Evolutionary conservation across 1,140 invertebrate species (phyloP).

Genomic region (Achatina immaculata): DNA sequence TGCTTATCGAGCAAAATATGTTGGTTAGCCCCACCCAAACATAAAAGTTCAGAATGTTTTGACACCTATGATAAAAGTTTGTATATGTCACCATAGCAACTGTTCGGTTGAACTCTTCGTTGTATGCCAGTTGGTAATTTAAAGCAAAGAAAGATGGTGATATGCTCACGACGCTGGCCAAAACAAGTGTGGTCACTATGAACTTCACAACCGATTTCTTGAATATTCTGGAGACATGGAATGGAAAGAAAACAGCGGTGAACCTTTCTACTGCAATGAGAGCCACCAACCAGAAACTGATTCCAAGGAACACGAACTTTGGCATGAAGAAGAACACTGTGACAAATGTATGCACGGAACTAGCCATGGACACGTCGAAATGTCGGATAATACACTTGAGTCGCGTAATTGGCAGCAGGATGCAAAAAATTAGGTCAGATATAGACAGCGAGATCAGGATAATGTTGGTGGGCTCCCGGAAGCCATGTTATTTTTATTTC

Average conservation of each 20-base stretch:
- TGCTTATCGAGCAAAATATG: not conserved
- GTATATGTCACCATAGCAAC: not conserved
- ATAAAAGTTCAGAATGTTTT: not conserved
- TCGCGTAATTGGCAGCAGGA: not conserved
- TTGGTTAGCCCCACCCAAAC: constrained; percentile 8
- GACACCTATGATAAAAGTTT: not conserved
- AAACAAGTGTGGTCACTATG: not conserved
- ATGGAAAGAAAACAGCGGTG: not conserved
- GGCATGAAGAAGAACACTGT: constrained; percentile 19
- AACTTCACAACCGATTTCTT: not conserved
- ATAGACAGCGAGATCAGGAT: not conserved
- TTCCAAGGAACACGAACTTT: constrained; percentile 10
- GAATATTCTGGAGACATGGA: not conserved
- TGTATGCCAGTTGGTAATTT: not conserved
- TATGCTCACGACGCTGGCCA: not conserved
- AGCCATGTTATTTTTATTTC: no score
- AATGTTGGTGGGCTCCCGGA: not conserved
- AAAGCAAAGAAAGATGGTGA: constrained; percentile 17
- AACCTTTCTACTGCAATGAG: not conserved
- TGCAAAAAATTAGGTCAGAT: not conserved
- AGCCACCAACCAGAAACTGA: constrained; percentile 16
- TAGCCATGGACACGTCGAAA: not conserved
- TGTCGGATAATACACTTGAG: constrained; percentile 1
- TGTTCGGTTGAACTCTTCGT: not conserved
- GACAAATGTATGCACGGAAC: not conserved